Percentiles rank a stretch among this genome's conserved stretches.
These are phyloP conservation scores for Acridotheres tristis DNA, from an alignment of 2,797 vertebrate species.

Conservation along the genomic window DNA sequence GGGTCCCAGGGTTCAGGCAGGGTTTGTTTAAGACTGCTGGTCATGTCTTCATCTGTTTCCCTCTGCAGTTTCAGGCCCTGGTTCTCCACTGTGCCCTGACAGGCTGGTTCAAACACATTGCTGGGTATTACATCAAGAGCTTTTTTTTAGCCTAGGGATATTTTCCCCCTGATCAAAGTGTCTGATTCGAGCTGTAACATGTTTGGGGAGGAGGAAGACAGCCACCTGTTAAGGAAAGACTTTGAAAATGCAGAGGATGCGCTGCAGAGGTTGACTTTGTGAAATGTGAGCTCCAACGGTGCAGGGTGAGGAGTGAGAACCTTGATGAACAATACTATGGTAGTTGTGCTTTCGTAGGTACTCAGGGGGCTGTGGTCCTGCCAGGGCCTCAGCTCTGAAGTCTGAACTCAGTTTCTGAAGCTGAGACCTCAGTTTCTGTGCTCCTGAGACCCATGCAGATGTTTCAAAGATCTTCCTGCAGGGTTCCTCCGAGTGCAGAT, in stretches of 20 bases:
- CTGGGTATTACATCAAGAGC: neutral
- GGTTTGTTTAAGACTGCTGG: neutral
- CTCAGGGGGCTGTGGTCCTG: neutral
- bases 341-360: neutral
- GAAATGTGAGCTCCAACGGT: neutral
- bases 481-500: neutral
- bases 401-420: neutral
- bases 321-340: accelerated
- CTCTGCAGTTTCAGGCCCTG: neutral
- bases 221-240: slow-evolving; percentile 45
- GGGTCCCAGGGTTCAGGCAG: neutral
- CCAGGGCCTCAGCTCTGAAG: neutral
- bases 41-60: neutral
- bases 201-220: neutral
- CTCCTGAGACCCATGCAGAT: neutral
- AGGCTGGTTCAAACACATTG: neutral
- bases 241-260: slow-evolving; percentile 7
- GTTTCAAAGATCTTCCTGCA: neutral
- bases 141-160: neutral
- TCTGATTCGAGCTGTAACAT: slow-evolving; percentile 48
- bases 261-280: neutral
- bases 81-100: neutral
- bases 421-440: neutral
- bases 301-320: neutral
- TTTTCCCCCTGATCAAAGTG: slow-evolving; percentile 54